phyloP scores from a whole-genome alignment of 1,140 invertebrate species.

The Phocides pigmalion region DNA sequence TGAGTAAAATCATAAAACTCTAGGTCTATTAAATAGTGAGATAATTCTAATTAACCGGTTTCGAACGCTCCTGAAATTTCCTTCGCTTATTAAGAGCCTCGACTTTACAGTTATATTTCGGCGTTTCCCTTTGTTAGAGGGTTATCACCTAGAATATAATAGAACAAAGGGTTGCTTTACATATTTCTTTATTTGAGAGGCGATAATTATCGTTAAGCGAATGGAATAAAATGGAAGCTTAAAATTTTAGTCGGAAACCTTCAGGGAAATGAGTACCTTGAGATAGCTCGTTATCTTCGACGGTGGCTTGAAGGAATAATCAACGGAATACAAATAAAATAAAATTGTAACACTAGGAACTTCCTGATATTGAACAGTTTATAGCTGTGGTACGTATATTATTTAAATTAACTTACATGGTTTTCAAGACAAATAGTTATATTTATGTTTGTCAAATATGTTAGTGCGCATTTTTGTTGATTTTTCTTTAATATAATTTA shows the following conservation, averaged over 20 bases:
- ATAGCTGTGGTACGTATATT: no score
- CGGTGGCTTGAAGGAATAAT: conserved; percentile 52
- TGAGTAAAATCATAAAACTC: neutral
- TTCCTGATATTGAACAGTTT: no score
- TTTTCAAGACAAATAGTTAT: no score
- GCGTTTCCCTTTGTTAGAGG: conserved; percentile 1
- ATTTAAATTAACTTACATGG: no score
- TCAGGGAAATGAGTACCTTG: conserved; percentile 50
- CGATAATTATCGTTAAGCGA: conserved; percentile 10
- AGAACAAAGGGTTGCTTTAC: conserved; percentile 13
- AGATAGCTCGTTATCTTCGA: conserved; percentile 57
- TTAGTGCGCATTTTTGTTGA: no score
- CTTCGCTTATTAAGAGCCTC: conserved; percentile 5
- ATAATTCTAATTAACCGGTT: conserved; percentile 23
- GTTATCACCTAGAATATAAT: conserved; percentile 1
- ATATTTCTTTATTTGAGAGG: conserved; percentile 21
- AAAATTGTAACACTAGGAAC: conserved; percentile 41
- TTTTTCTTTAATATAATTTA: no score
- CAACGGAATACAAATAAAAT: conserved; percentile 48
- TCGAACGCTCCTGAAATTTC: conserved; percentile 10
- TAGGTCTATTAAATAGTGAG: conserved; percentile 8
- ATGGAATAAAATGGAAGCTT: conserved; percentile 41
- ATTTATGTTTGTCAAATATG: no score
- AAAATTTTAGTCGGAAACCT: conserved; percentile 57
- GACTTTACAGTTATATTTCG: conserved; percentile 14